phyloP scores from a whole-genome alignment of 2,797 vertebrate species.

The Argya squamiceps region DNA sequence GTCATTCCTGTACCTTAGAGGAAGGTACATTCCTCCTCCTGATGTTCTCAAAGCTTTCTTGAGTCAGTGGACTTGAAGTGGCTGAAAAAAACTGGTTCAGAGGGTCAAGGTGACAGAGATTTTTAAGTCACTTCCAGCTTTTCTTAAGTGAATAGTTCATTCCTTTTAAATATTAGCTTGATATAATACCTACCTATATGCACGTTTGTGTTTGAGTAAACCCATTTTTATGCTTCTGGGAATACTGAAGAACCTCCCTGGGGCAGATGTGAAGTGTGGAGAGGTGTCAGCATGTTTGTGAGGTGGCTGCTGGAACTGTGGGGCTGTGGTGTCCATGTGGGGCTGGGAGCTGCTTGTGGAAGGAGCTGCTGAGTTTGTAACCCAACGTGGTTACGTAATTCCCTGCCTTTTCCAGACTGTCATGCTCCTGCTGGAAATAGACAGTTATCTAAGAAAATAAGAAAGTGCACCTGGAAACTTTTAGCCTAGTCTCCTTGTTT shows the following conservation, averaged over 20 bases:
- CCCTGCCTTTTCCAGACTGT: neutral
- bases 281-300: neutral
- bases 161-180: neutral
- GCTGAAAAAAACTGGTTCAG: neutral
- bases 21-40: neutral
- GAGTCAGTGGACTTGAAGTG: neutral
- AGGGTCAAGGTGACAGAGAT: neutral
- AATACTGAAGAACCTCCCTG: neutral
- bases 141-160: neutral
- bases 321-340: neutral
- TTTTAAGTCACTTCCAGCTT: neutral
- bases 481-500: slow-evolving; percentile 26
- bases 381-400: neutral
- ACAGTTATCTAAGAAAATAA: slow-evolving; percentile 41
- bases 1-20: neutral
- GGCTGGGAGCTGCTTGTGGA: neutral
- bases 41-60: neutral
- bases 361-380: neutral
- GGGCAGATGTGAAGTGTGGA: neutral
- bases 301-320: neutral
- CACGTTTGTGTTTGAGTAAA: neutral
- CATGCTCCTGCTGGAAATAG: neutral
- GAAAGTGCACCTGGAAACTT: slow-evolving; percentile 63
- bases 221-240: neutral
- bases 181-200: neutral